Evolutionary conservation across 1,140 invertebrate species (phyloP).

Genomic region (Tetramorium parvispinum): DNA sequence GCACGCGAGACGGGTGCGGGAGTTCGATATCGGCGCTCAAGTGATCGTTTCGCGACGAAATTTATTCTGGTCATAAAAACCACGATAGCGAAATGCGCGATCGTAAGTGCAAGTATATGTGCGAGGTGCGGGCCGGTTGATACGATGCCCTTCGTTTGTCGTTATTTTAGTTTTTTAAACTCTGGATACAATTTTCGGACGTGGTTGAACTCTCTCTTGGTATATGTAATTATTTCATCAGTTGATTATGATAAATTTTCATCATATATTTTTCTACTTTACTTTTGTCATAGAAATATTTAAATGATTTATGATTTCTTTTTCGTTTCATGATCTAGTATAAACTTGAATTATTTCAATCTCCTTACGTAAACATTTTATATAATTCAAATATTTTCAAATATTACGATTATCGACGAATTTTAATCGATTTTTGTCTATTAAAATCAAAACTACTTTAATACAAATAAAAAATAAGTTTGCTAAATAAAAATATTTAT

Average conservation of each 20-base stretch:
- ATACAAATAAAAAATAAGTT: background rate
- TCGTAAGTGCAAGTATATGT: constrained; percentile 47
- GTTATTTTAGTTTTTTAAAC: constrained; percentile 36
- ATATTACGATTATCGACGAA: background rate
- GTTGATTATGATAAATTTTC: background rate
- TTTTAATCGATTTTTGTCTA: background rate
- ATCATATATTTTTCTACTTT: background rate
- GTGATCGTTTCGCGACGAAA: constrained; percentile 57
- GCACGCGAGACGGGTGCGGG: constrained; percentile 41
- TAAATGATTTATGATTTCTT: background rate
- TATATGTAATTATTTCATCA: background rate
- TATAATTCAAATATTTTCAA: background rate
- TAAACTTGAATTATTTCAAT: background rate
- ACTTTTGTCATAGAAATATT: background rate
- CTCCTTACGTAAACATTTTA: background rate
- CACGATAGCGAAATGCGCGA: constrained; percentile 57
- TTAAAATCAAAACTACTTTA: background rate
- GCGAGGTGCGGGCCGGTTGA: constrained; percentile 20
- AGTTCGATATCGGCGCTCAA: constrained; percentile 57
- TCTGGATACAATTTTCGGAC: background rate
- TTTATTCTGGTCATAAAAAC: constrained; percentile 61
- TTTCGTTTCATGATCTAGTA: background rate
- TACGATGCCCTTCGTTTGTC: constrained; percentile 33
- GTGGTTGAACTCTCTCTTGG: background rate
- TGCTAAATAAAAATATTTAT: constrained; percentile 11